These are phyloP conservation scores for Todus mexicanus DNA, from an alignment of 2,797 vertebrate genomes.

Conservation along the genomic window DNA sequence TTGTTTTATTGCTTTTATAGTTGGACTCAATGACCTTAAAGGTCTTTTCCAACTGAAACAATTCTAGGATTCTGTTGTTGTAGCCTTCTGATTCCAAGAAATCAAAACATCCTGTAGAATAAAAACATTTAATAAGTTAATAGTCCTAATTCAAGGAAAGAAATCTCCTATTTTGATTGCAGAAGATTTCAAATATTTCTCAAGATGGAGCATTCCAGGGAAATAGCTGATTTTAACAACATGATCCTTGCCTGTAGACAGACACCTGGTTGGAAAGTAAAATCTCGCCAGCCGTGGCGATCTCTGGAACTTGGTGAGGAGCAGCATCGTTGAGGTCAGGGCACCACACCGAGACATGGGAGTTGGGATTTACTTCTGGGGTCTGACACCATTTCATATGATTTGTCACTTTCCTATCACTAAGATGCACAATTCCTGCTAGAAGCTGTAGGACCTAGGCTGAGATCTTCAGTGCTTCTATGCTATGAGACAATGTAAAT, in stretches of 20 bases:
- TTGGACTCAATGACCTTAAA: too few relatives aligned
- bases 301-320: background rate
- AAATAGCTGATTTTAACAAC: background rate
- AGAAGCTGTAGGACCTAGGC: background rate
- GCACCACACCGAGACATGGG: fast-evolving
- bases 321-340: background rate
- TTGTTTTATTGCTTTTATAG: too few relatives aligned
- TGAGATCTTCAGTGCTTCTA: background rate
- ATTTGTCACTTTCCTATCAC: background rate
- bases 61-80: background rate
- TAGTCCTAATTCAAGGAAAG: background rate
- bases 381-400: background rate
- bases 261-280: background rate
- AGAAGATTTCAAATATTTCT: background rate
- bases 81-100: background rate
- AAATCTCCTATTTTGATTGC: background rate
- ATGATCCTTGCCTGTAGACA: background rate
- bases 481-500: background rate
- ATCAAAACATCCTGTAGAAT: too few relatives aligned
- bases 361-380: background rate
- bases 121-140: background rate
- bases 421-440: background rate
- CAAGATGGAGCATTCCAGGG: background rate
- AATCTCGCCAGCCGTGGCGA: background rate
- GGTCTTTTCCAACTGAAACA: too few relatives aligned